Evolutionary conservation across 2,113 vertebrate genomes (phyloP).

Genomic region (Cottus gobio): DNA sequence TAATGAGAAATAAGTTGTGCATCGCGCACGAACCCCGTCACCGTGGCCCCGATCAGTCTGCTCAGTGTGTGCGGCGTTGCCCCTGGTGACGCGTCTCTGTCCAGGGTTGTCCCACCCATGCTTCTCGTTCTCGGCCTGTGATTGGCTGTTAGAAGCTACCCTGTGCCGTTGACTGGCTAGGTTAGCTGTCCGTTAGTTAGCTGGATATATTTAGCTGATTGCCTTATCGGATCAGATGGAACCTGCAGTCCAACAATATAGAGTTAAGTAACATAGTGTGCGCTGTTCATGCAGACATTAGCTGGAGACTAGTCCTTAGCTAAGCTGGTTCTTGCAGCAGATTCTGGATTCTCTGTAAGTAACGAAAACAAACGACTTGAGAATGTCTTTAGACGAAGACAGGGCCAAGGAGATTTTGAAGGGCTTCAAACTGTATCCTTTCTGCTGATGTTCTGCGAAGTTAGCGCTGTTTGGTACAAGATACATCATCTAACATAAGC

Average conservation of each 20-base stretch:
- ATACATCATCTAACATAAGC: conserved; percentile 5
- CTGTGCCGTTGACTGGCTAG: conserved; percentile 36
- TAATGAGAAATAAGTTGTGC: neutral
- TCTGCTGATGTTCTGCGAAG: neutral
- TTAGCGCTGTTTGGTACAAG: neutral
- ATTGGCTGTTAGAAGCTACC: conserved; percentile 58
- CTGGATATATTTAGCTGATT: conserved; percentile 82
- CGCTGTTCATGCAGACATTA: conserved; percentile 12
- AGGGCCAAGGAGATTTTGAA: conserved; percentile 86
- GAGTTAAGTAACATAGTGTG: conserved; percentile 20
- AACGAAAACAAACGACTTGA: conserved; percentile 51
- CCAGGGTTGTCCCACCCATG: conserved; percentile 50
- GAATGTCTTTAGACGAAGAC: conserved; percentile 87
- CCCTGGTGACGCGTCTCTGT: conserved; percentile 79
- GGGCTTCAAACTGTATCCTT: conserved; percentile 89
- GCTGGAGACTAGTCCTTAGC: conserved; percentile 9
- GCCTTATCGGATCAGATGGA: conserved; percentile 81
- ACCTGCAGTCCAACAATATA: conserved; percentile 40
- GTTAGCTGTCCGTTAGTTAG: conserved; percentile 52
- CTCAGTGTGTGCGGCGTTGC: conserved; percentile 66
- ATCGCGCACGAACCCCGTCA: neutral
- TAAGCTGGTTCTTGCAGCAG: neutral
- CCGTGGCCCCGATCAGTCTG: neutral
- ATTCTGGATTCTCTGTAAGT: conserved; percentile 39
- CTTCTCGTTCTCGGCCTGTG: neutral